phyloP scores from a whole-genome alignment of 2,888 invertebrate genomes.

The Rhimphoctona megacephalus region DNA sequence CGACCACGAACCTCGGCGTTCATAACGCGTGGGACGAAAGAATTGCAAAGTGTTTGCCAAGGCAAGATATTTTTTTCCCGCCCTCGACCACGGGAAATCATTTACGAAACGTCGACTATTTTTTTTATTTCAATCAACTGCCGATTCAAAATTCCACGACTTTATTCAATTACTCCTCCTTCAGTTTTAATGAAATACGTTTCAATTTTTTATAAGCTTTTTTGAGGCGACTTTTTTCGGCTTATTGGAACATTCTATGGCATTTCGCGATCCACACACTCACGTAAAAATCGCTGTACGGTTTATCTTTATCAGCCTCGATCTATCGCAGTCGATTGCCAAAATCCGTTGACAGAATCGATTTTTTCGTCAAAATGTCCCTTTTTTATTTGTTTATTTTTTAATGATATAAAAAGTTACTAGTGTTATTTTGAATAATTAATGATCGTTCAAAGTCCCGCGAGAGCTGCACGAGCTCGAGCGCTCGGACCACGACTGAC shows the following conservation, averaged over 20 bases:
- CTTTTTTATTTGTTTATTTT: background rate
- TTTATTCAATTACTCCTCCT: background rate
- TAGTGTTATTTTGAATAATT: background rate
- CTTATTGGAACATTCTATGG: background rate
- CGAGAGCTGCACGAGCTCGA: constrained; percentile 73
- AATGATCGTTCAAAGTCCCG: constrained; percentile 2
- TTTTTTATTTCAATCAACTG: background rate
- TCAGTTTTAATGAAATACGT: background rate
- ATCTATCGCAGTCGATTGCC: constrained; percentile 52
- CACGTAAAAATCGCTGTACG: constrained; percentile 43
- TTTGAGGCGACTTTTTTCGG: background rate
- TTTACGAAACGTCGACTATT: background rate
- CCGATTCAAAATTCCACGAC: background rate
- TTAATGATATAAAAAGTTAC: background rate
- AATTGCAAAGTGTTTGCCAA: constrained; percentile 46
- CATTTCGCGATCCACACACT: constrained; percentile 42
- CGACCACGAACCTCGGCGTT: constrained; percentile 26
- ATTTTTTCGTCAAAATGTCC: background rate
- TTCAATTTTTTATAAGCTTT: background rate
- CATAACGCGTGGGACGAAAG: constrained; percentile 59
- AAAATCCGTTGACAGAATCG: constrained; percentile 47
- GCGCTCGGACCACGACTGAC: constrained; percentile 80
- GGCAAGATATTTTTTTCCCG: constrained; percentile 5
- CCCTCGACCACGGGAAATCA: constrained; percentile 22
- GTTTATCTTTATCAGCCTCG: constrained; percentile 5